Conservation (phyloP, 2,888 invertebrate species). For the Cheilosia pagana region DNA sequence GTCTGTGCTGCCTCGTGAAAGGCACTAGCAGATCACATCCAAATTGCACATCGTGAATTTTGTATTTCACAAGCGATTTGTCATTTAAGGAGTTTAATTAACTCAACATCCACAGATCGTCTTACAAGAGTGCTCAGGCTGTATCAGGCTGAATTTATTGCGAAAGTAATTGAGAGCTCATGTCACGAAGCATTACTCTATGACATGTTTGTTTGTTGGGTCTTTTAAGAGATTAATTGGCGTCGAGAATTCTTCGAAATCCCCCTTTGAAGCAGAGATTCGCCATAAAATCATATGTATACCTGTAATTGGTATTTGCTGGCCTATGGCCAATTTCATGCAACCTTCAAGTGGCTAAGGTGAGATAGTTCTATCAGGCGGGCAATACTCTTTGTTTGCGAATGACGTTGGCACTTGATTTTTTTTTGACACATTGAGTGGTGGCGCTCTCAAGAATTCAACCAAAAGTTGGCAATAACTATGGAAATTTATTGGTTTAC, state of each 20-base stretch:
- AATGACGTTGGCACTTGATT: conserved; percentile 24
- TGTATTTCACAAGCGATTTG: conserved; percentile 62
- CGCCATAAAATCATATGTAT: conserved; percentile 24
- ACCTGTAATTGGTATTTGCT: conserved; percentile 28
- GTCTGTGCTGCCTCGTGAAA: conserved; percentile 40
- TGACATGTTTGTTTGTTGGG: not conserved
- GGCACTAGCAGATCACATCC: conserved; percentile 38
- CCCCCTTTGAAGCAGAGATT: conserved; percentile 17
- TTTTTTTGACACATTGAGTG: not conserved
- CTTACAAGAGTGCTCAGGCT: not conserved
- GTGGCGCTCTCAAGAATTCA: conserved; percentile 25
- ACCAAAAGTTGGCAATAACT: conserved; percentile 30
- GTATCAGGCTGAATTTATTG: conserved; percentile 18
- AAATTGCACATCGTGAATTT: conserved; percentile 7
- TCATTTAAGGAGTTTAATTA: conserved; percentile 59
- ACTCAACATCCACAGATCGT: conserved; percentile 33
- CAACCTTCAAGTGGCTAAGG: conserved; percentile 49
- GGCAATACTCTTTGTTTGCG: conserved; percentile 50
- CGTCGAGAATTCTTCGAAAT: conserved; percentile 37
- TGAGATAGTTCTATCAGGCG: conserved; percentile 47
- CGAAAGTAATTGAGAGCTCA: conserved; percentile 35
- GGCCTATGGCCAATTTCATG: conserved; percentile 43
- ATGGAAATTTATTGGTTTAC: not conserved
- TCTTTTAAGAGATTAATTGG: not conserved
- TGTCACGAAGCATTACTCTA: conserved; percentile 12